Evolutionary conservation across 1,140 invertebrate genomes (phyloP).

Genomic region (Samia ricini): DNA sequence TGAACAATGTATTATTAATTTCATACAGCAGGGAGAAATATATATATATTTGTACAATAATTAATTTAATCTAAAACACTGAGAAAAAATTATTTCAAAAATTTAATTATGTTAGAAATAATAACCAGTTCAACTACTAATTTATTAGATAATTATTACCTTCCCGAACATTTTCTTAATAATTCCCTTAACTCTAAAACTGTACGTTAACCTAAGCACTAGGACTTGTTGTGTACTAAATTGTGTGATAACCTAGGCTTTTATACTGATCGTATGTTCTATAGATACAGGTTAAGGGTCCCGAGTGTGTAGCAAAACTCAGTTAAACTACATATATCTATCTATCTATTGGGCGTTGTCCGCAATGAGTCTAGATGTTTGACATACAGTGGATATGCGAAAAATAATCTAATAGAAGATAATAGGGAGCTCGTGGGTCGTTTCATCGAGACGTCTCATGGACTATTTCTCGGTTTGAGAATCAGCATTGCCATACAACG

Average conservation of each 20-base stretch:
- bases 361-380: constrained; percentile 48
- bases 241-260: constrained; percentile 59
- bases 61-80: not conserved
- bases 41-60: too few species aligned
- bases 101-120: too few species aligned
- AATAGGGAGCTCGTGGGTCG: too few species aligned
- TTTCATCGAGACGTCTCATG: too few species aligned
- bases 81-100: not conserved
- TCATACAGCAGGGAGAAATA: too few species aligned
- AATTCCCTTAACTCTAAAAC: constrained; percentile 45
- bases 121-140: too few species aligned
- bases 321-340: constrained; percentile 44
- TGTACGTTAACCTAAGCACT: constrained; percentile 52
- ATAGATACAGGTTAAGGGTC: constrained; percentile 56
- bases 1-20: too few species aligned
- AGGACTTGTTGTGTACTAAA: constrained; percentile 67
- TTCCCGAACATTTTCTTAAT: constrained; percentile 65
- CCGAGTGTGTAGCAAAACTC: constrained; percentile 38
- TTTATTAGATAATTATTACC: constrained; percentile 39
- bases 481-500: too few species aligned
- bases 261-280: constrained; percentile 62
- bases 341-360: constrained; percentile 54
- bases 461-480: too few species aligned
- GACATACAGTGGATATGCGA: constrained; percentile 32
- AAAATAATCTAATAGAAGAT: too few species aligned